These are phyloP conservation scores for Oxyura jamaicensis DNA, from an alignment of 2,113 vertebrate genomes.

Conservation along the genomic window DNA sequence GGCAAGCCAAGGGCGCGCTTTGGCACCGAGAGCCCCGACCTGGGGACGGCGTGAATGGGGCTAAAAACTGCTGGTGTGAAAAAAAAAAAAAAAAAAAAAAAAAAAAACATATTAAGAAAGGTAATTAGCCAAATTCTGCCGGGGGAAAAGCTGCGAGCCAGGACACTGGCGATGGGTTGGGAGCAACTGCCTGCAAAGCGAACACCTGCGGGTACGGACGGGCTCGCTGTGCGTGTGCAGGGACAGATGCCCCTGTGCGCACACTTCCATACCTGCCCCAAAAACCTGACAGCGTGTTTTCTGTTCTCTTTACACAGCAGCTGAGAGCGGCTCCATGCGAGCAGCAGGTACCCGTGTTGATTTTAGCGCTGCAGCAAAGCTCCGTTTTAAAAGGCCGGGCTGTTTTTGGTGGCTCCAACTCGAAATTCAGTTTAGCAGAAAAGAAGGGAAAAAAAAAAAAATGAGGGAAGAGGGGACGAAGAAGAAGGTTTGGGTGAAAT, in stretches of 20 bases:
- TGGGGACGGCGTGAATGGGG: not conserved
- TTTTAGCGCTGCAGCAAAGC: not conserved
- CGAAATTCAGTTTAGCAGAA: not conserved
- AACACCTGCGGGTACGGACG: accelerated
- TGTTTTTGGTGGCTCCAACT: not conserved
- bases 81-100: not conserved
- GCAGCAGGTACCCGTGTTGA: not conserved
- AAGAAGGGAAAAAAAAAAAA: not conserved
- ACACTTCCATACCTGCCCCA: not conserved
- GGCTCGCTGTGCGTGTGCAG: accelerated
- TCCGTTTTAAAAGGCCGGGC: not conserved
- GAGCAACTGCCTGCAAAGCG: not conserved
- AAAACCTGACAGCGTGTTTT: not conserved
- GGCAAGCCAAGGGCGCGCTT: not conserved
- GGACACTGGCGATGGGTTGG: accelerated
- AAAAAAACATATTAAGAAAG: not conserved
- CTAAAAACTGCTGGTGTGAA: not conserved
- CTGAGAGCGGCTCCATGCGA: not conserved
- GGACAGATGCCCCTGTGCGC: not conserved
- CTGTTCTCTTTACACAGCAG: not conserved
- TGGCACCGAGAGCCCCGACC: not conserved
- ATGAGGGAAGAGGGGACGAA: not conserved
- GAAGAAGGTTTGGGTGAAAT: not conserved
- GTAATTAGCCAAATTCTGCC: not conserved
- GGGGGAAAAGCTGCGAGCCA: not conserved